Conservation (phyloP, 1,140 invertebrate species). For the Euborellia annulipes region DNA sequence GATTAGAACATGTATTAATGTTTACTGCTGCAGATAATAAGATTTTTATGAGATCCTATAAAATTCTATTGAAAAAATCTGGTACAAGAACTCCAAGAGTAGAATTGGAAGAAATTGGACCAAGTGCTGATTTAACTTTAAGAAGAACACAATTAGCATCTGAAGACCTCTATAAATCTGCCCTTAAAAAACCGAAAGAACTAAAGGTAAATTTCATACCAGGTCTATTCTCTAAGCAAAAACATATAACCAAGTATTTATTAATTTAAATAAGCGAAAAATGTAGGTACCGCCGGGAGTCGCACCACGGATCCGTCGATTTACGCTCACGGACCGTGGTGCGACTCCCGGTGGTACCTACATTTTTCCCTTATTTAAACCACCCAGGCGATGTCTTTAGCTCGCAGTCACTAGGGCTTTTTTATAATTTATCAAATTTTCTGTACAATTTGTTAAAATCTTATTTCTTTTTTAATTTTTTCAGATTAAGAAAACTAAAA, state of each 20-base stretch:
- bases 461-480: conserved; percentile 16
- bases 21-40: conserved; percentile 70
- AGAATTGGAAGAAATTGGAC: conserved; percentile 89
- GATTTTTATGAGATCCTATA: conserved; percentile 76
- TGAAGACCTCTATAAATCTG: conserved; percentile 75
- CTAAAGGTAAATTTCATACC: conserved; percentile 43
- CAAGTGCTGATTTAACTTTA: conserved; percentile 73
- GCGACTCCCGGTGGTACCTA: no score
- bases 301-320: no score
- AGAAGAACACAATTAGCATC: conserved; percentile 77
- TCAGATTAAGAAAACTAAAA: conserved; percentile 73
- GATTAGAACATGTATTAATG: conserved; percentile 81
- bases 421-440: no score
- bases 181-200: conserved; percentile 70
- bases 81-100: conserved; percentile 70
- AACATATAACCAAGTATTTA: no score
- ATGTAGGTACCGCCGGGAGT: no score
- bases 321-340: no score
- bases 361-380: no score
- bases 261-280: no score
- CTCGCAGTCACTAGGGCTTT: no score
- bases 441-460: conserved; percentile 2
- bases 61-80: conserved; percentile 80
- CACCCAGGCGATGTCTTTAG: no score
- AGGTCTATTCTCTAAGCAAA: no score